Evolutionary conservation across 2,888 invertebrate species (phyloP).

Genomic region (Trachelus iudaicus): DNA sequence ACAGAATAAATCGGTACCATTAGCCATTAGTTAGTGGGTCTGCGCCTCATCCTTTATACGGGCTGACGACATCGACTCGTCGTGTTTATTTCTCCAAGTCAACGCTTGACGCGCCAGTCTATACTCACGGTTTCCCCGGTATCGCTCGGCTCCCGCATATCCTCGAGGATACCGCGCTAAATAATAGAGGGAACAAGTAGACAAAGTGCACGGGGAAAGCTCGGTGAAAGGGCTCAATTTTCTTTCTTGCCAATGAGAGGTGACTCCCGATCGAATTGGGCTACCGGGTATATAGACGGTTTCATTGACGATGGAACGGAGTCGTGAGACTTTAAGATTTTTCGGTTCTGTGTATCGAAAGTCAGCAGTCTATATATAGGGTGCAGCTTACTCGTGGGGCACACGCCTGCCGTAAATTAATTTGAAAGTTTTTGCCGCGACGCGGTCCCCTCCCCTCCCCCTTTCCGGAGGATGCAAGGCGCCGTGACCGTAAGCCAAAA

Average conservation of each 20-base stretch:
- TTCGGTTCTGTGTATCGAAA: slow-evolving; percentile 1
- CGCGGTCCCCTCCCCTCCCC: background rate
- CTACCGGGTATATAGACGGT: no score
- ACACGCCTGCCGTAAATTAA: slow-evolving; percentile 60
- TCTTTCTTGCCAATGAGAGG: no score
- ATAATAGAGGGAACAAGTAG: background rate
- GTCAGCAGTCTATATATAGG: slow-evolving; percentile 41
- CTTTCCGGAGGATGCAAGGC: slow-evolving; percentile 14
- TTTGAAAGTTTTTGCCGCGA: slow-evolving; percentile 45
- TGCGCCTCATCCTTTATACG: slow-evolving; percentile 3
- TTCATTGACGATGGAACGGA: background rate
- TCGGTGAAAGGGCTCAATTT: no score
- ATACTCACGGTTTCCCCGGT: slow-evolving; percentile 9
- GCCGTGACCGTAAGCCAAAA: slow-evolving; percentile 31
- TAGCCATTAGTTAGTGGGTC: slow-evolving; percentile 5
- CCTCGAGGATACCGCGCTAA: background rate
- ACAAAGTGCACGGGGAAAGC: background rate
- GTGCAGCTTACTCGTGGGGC: slow-evolving; percentile 47
- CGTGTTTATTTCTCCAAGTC: slow-evolving; percentile 36
- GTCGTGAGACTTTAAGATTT: background rate
- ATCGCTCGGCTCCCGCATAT: background rate
- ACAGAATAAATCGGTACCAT: slow-evolving; percentile 3
- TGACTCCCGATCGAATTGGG: no score
- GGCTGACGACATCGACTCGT: slow-evolving; percentile 8
- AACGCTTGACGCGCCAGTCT: slow-evolving; percentile 11